Evolutionary conservation across 2,797 vertebrate genomes (phyloP).

Genomic region (Ctenopoma multispine): DNA sequence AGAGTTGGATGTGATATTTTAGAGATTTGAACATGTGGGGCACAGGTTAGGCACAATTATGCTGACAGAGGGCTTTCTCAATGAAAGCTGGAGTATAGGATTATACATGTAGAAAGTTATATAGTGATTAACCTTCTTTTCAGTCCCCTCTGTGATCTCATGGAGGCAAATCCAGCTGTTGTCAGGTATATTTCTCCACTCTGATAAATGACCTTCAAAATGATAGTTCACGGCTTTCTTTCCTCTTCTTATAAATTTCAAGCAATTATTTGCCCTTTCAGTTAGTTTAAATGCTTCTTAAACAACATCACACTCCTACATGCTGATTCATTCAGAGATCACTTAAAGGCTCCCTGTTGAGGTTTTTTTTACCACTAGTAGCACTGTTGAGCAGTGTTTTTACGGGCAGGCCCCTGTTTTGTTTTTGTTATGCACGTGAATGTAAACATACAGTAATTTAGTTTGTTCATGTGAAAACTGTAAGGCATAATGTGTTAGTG

Average conservation of each 20-base stretch:
- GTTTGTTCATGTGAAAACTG: not conserved
- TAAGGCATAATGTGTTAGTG: not conserved
- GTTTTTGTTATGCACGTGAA: not conserved
- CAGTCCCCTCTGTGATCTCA: conserved; percentile 65
- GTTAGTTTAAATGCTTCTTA: conserved; percentile 61
- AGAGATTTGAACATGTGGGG: conserved; percentile 75
- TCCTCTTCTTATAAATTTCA: conserved; percentile 44
- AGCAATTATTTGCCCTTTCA: conserved; percentile 65
- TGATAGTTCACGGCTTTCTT: conserved; percentile 54
- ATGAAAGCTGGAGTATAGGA: conserved; percentile 76
- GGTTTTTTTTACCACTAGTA: conserved; percentile 12
- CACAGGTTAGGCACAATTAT: conserved; percentile 81
- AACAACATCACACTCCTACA: conserved; percentile 32
- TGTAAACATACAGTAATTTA: not conserved
- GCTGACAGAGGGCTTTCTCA: conserved; percentile 78
- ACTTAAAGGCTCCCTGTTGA: conserved; percentile 6
- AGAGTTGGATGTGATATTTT: conserved; percentile 83
- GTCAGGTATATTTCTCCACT: conserved; percentile 52
- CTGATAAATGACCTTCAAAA: conserved; percentile 77
- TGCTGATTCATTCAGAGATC: conserved; percentile 17
- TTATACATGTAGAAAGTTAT: conserved; percentile 79
- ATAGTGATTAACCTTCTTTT: conserved; percentile 83
- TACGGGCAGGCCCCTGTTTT: not conserved
- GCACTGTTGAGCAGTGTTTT: conserved; percentile 16
- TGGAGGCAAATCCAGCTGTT: conserved; percentile 67